Evolutionary conservation across 2,888 invertebrate species (phyloP).

Genomic region (Lathronympha strigana): DNA sequence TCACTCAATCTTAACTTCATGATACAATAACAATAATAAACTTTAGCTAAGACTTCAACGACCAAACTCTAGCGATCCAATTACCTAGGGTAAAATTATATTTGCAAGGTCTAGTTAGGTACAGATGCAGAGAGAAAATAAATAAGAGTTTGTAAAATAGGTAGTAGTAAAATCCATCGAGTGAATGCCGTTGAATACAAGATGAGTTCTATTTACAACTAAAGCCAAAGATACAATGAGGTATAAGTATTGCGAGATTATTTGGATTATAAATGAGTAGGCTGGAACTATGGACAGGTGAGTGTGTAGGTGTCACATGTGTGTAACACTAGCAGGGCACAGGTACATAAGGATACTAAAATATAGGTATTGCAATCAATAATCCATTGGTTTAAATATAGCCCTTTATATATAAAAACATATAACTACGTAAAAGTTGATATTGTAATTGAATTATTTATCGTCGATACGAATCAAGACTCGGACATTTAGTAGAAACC

Average conservation of each 20-base stretch:
- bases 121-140: background rate
- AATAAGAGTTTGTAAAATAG: background rate
- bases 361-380: background rate
- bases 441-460: no score
- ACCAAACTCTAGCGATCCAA: no score
- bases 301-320: slow-evolving; percentile 9
- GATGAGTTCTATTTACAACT: background rate
- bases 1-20: no score
- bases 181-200: background rate
- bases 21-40: no score
- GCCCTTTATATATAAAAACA: no score
- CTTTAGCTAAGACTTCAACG: no score
- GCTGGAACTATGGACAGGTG: background rate
- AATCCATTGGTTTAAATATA: background rate
- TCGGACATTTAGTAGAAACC: no score
- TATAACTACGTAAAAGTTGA: no score
- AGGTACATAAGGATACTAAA: background rate
- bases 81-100: no score
- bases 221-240: background rate
- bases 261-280: background rate
- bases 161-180: background rate
- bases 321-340: background rate
- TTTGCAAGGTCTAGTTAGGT: no score
- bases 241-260: background rate
- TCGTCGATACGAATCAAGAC: no score